phyloP scores from a whole-genome alignment of 2,113 vertebrate species.

The Smithornis capensis region DNA sequence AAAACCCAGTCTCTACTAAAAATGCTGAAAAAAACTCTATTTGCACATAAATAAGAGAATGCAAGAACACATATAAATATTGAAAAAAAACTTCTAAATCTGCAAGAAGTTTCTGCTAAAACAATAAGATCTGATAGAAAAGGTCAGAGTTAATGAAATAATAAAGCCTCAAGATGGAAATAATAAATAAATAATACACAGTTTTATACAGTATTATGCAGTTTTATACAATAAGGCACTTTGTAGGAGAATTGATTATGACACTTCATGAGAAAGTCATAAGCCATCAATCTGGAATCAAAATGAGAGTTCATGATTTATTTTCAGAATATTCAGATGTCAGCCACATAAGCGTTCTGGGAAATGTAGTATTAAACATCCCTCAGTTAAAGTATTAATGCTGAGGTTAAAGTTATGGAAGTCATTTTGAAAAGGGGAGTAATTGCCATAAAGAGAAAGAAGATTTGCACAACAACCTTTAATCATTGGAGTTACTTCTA shows the following conservation, averaged over 20 bases:
- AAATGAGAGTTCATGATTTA: constrained; percentile 2
- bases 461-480: not conserved
- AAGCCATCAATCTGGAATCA: constrained; percentile 8
- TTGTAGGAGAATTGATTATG: not conserved
- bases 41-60: not conserved
- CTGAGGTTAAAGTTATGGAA: not conserved
- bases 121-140: not conserved
- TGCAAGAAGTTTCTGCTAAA: not conserved
- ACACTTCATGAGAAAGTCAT: not conserved
- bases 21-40: not conserved
- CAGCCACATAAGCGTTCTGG: not conserved
- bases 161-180: not conserved
- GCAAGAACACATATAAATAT: not conserved
- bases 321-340: not conserved
- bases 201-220: not conserved
- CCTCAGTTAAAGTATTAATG: not conserved
- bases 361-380: constrained; percentile 21
- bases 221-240: not conserved
- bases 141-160: constrained; percentile 21
- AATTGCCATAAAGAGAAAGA: not conserved
- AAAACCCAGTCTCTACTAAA: not conserved
- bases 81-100: not conserved
- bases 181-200: constrained; percentile 14
- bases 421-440: not conserved
- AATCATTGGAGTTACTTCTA: not conserved